Evolutionary conservation across 2,113 vertebrate genomes (phyloP), one percentile per base, ranked within the genome.

Genomic region (Gymnogyps californianus): DNA sequence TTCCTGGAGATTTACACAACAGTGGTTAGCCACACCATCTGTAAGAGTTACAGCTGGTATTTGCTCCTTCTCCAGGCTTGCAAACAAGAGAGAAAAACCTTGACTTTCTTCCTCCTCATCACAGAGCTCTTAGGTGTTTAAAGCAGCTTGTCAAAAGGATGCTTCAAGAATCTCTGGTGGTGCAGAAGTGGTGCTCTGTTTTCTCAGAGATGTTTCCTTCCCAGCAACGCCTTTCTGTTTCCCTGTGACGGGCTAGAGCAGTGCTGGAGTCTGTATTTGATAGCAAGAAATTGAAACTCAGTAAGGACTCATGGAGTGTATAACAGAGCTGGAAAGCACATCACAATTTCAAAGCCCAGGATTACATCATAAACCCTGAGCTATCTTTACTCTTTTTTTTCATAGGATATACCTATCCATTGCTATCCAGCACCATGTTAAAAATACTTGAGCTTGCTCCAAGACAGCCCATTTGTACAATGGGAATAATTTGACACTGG

Each of bases 251-350:
- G 29, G 44, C 34, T n/a, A 51, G 13, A 71, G 46, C 11, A 61
- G 6, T 25, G 42, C 61, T 86, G 49, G 24, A 22, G 36, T 88
- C 71, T 47, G 9, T 11, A 40, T 69, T 42, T 42, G n/a, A 51
- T 7, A 55, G 58, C 16, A 87, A 86, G 36, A 87, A 66, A 58
- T 4, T 29, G 20, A 80, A 93, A 74, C 11, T 47, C n/a, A 21
- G 25, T 25, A 61, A 80, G 57, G 52, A 78, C 14, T 38, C 17
- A 15, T 0, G 0, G 34, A 59, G 14, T 2, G 4, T 49, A 0
- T 16, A 57, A 28, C 16, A 80, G 70, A 93, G 19, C 5, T 85
- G 46, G 55, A 84, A 87, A 58, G 18, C 21, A 70, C 42, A 44
- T 18, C 7, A 44, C 13, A 34, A 5, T 70, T 74, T 92, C 14